Percentiles rank a stretch among this genome's conserved stretches.
phyloP scores from a whole-genome alignment of 2,888 invertebrate genomes.

The Agelastica alni region DNA sequence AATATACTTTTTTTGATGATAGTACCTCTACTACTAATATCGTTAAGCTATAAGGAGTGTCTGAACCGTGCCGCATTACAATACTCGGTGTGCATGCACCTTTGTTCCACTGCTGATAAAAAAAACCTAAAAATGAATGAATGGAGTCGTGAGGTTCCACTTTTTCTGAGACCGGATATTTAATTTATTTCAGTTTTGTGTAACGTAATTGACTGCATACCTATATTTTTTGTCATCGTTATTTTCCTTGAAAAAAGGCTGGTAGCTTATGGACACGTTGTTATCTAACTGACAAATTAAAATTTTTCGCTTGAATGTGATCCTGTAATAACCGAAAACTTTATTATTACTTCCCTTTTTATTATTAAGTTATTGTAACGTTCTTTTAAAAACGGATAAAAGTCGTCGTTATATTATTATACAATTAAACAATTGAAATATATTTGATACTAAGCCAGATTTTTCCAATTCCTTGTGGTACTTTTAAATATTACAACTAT shows the following conservation, averaged over 20 bases:
- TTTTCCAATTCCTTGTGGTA: too few species aligned
- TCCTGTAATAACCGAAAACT: neutral
- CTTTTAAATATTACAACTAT: too few species aligned
- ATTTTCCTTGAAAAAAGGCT: neutral
- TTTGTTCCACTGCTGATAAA: constrained; percentile 14
- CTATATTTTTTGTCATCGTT: constrained; percentile 11
- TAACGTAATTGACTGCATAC: constrained; percentile 12
- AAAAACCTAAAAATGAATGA: constrained; percentile 17
- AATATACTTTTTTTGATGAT: too few species aligned
- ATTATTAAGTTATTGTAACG: too few species aligned
- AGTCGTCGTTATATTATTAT: too few species aligned
- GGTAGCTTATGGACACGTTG: constrained; percentile 2
- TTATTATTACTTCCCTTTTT: too few species aligned
- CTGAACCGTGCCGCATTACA: constrained; percentile 13
- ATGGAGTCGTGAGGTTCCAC: constrained; percentile 18
- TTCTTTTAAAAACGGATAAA: too few species aligned
- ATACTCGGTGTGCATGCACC: constrained; percentile 5
- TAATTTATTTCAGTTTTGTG: constrained; percentile 15
- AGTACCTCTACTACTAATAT: constrained; percentile 4
- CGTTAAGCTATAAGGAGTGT: constrained; percentile 17
- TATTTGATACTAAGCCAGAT: too few species aligned
- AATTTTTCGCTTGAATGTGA: constrained; percentile 3
- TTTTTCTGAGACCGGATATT: constrained; percentile 20
- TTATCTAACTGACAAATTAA: constrained; percentile 9
- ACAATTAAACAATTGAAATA: too few species aligned